Base-by-base conservation (phyloP, 1,140 invertebrate genomes). In the Drosophila micromelanica region DNA sequence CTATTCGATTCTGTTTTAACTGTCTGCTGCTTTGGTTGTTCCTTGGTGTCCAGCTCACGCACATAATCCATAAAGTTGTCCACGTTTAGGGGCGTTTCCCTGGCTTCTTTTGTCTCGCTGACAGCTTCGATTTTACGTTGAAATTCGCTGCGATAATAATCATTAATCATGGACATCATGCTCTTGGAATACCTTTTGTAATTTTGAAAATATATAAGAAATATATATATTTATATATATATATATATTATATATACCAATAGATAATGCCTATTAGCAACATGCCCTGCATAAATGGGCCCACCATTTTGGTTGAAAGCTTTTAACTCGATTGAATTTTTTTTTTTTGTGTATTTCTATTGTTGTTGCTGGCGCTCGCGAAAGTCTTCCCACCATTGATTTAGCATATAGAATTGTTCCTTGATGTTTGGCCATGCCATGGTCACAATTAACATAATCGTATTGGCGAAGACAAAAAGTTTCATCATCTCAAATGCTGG, bases 401-500 rank as follows among this genome's bases (percentile, higher is more conserved):
- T 79, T 5, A 92, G 54, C 87, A 84, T 81, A 45, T 60, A 80
- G 61, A 85, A 92, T 6, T 91, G 78, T 45, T 90, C 76, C 52
- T 82, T 89, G 6, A 91, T 81, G 42, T 90, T 72, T 1, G 91
- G 90, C 90, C 91, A 92, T 45, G 89, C 91, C 90, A 92, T 91
- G 23, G 91, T 92, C 17, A 91, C 69, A 46, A 91, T 91, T 27
- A 92, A 35, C 79, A 91, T 80, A n/a, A 92, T 38, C 0, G 90
- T 86, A 72, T 92, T 92, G 49, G 92, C 90, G 8, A 92, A 85
- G 5, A 91, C 90, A 73, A 92, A 92, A 9, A 92, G 42, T 62
- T 92, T 92, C 91, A 92, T 92, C 84, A 91, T 91, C 62, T 90
- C 90, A 78, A 90, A 80, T 71, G 85, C 91, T 91, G 76, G 3